Conservation (phyloP, 2,888 invertebrate species). For the Steromphala cineraria region DNA sequence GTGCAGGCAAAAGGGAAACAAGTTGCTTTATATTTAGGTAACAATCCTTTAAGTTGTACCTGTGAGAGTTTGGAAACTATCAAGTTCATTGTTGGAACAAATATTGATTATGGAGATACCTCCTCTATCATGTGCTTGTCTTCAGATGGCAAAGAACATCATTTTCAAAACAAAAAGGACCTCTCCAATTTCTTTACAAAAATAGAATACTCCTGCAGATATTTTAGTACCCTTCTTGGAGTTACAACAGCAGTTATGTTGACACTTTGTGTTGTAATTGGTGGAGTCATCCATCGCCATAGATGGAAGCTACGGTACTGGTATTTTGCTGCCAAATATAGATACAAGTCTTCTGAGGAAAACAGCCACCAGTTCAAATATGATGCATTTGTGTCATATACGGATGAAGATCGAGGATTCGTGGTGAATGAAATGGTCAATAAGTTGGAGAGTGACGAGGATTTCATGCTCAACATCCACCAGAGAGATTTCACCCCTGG, state of each 20-base stretch:
- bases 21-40: background rate
- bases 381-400: conserved; percentile 19
- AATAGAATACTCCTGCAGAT: background rate
- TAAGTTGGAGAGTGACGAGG: background rate
- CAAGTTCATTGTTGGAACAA: background rate
- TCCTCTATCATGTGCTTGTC: background rate
- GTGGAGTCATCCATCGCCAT: background rate
- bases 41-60: background rate
- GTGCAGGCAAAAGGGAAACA: background rate
- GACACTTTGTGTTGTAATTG: background rate
- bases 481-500: conserved; percentile 39
- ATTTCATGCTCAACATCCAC: conserved; percentile 26
- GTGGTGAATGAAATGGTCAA: background rate
- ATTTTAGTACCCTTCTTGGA: background rate
- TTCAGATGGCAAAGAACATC: conserved; percentile 1
- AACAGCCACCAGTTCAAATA: conserved; percentile 22
- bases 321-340: background rate
- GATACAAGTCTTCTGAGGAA: background rate
- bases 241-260: conserved; percentile 19
- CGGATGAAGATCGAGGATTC: background rate
- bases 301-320: conserved; percentile 19
- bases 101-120: background rate
- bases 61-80: conserved; percentile 15
- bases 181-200: background rate
- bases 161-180: background rate